Evolutionary conservation across 2,888 invertebrate genomes (phyloP).

Genomic region (Synergus japonicus): DNA sequence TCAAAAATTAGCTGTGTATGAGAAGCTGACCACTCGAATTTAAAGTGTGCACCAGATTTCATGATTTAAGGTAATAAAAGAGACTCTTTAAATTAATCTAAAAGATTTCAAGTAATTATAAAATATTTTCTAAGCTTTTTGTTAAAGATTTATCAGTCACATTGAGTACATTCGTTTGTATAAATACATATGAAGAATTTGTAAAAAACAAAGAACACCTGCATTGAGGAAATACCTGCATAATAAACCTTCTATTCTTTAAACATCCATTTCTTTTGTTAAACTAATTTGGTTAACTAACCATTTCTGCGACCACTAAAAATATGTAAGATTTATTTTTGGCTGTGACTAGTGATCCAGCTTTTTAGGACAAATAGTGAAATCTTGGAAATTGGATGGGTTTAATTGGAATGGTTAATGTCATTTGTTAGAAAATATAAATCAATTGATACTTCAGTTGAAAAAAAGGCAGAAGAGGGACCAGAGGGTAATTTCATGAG

Average conservation of each 20-base stretch:
- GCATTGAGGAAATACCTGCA: constrained; percentile 14
- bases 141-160: neutral
- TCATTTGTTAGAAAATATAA: no score
- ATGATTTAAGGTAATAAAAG: no score
- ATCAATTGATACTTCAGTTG: no score
- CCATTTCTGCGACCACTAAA: neutral
- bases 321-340: neutral
- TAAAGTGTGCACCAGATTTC: no score
- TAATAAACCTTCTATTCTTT: constrained; percentile 11
- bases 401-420: no score
- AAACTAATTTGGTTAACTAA: neutral
- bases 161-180: neutral
- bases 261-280: neutral
- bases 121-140: no score
- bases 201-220: constrained; percentile 24
- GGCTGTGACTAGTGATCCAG: no score
- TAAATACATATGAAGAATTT: neutral
- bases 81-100: no score
- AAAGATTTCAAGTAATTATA: no score
- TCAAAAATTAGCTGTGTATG: neutral
- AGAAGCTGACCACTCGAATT: neutral
- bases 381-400: no score
- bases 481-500: neutral
- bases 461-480: no score
- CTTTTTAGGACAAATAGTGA: no score